phyloP scores from a whole-genome alignment of 2,888 invertebrate species.

The Acanthopleura granulata region DNA sequence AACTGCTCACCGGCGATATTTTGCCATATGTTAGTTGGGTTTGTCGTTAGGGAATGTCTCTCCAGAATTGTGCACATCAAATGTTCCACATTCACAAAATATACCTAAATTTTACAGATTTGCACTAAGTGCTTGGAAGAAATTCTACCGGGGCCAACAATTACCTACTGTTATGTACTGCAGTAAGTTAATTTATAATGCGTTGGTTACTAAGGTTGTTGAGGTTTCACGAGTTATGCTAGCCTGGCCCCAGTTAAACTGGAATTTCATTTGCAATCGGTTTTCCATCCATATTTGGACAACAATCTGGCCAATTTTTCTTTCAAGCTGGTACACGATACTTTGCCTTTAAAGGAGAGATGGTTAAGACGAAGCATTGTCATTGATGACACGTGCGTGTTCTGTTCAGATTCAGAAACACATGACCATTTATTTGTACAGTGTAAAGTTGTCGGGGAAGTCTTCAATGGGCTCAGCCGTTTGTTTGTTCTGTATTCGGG shows the following conservation, averaged over 20 bases:
- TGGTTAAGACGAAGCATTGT: not conserved
- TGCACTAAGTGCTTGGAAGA: not conserved
- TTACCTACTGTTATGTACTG: not conserved
- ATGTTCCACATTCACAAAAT: not conserved
- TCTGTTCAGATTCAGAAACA: not conserved
- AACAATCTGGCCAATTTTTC: not conserved
- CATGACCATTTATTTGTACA: not conserved
- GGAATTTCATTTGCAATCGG: not conserved
- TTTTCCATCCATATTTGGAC: not conserved
- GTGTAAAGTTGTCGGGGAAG: not conserved
- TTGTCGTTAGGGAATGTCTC: not conserved
- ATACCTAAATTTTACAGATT: not conserved
- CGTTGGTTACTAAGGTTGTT: not conserved
- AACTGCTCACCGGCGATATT: not conserved
- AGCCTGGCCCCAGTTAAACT: not conserved
- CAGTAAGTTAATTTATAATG: not conserved
- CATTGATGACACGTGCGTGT: not conserved
- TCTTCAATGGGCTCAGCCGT: not conserved
- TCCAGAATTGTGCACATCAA: not conserved
- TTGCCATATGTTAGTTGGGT: conserved; percentile 3
- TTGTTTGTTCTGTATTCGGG: not conserved
- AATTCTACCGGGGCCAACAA: not conserved
- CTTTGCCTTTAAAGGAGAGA: not conserved
- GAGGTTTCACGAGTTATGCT: not conserved
- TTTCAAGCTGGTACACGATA: not conserved